These are phyloP conservation scores for Vanacampus margaritifer DNA, from an alignment of 2,113 vertebrate species.

Conservation along the genomic window DNA sequence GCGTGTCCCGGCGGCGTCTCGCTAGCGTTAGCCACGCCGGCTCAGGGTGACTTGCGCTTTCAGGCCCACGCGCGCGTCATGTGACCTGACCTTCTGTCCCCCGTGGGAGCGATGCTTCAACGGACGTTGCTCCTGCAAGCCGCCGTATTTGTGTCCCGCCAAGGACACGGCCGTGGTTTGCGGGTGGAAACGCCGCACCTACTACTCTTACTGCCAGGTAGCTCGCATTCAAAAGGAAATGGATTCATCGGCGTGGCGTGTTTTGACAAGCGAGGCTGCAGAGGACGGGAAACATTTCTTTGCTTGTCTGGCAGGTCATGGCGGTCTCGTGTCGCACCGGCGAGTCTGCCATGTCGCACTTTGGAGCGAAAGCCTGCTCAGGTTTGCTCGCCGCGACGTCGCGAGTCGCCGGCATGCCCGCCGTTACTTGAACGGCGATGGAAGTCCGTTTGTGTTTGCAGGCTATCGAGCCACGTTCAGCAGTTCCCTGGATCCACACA, in stretches of 20 bases:
- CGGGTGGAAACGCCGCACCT: neutral
- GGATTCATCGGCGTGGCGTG: no score
- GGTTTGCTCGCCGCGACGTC: neutral
- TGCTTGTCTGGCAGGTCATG: constrained; percentile 31
- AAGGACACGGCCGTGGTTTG: neutral
- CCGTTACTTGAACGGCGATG: no score
- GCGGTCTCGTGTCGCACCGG: constrained; percentile 42
- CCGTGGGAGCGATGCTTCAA: constrained; percentile 47
- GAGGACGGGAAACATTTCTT: no score
- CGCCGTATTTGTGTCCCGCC: constrained; percentile 28
- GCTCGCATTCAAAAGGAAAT: neutral
- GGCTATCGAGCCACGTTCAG: neutral
- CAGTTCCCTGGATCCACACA: neutral
- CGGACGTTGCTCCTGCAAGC: constrained; percentile 32
- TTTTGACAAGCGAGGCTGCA: no score
- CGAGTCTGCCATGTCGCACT: constrained; percentile 62
- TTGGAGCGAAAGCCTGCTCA: constrained; percentile 29
- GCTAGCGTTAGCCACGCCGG: neutral
- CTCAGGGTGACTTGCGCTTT: neutral
- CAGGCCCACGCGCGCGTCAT: constrained; percentile 33
- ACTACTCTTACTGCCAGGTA: constrained; percentile 55
- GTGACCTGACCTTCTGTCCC: constrained; percentile 39
- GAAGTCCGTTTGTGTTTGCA: neutral
- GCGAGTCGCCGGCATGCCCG: neutral
- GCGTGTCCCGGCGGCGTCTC: neutral